phyloP scores from a whole-genome alignment of 1,140 invertebrate species.

The Plutomurus gul region DNA sequence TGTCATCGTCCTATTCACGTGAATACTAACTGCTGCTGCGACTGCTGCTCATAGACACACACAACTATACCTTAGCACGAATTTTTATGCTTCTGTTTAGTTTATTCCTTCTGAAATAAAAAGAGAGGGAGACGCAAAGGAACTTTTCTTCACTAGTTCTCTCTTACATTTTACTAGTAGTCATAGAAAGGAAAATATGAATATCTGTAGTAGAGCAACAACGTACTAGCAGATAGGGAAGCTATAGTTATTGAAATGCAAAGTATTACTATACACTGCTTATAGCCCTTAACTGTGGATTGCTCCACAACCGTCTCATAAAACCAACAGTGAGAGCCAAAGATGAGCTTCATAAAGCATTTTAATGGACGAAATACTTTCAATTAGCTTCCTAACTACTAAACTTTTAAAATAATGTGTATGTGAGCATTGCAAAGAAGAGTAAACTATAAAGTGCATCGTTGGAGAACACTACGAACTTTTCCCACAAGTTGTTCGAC shows the following conservation, averaged over 20 bases:
- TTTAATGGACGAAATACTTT: constrained; percentile 30
- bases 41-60: neutral
- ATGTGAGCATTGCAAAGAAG: neutral
- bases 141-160: neutral
- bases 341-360: constrained; percentile 29
- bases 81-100: neutral
- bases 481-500: constrained; percentile 5
- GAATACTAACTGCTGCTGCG: no score
- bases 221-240: no score
- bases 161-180: no score
- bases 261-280: neutral
- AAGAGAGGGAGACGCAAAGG: neutral
- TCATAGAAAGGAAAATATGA: neutral
- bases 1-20: no score
- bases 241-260: no score
- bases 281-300: neutral
- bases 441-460: constrained; percentile 2
- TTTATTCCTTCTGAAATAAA: neutral
- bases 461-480: neutral
- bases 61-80: no score
- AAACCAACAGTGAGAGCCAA: neutral
- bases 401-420: constrained; percentile 30
- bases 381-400: constrained; percentile 26
- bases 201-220: no score
- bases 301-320: neutral